Conservation (phyloP, 2,797 vertebrate genomes). For the Leptodactylus fallax region DNA sequence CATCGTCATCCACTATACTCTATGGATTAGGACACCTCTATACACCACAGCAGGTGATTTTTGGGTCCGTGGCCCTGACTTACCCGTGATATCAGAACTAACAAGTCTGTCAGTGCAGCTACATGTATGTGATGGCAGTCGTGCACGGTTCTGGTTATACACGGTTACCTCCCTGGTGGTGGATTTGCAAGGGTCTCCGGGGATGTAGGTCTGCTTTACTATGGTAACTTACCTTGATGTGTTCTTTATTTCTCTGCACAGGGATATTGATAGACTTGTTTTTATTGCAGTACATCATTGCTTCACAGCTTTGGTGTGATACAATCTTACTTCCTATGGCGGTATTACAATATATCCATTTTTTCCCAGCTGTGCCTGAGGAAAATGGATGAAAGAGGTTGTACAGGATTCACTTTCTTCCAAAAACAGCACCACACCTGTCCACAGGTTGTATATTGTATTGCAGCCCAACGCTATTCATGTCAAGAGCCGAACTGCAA, state of each 20-base stretch:
- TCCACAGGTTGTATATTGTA: not conserved
- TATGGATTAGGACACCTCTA: not conserved
- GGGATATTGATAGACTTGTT: not conserved
- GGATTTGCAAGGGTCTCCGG: not conserved
- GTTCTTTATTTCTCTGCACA: not conserved
- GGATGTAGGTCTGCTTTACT: not conserved
- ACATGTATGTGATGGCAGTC: not conserved
- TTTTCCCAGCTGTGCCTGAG: too few relatives aligned
- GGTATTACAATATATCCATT: too few relatives aligned
- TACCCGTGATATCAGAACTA: not conserved
- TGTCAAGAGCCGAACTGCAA: not conserved
- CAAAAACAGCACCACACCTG: too few relatives aligned
- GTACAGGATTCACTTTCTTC: too few relatives aligned
- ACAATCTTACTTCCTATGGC: not conserved
- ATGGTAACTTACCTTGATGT: not conserved
- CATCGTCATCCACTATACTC: not conserved
- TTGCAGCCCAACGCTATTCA: not conserved
- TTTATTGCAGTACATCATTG: not conserved
- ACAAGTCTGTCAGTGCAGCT: not conserved
- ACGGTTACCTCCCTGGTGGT: not conserved
- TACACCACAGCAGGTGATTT: not conserved
- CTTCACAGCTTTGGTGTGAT: not conserved
- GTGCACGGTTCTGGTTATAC: not conserved
- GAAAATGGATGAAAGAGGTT: too few relatives aligned
- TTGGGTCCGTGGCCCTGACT: not conserved